These are phyloP conservation scores for Neuroscelio doddi DNA, from an alignment of 2,888 invertebrate genomes.

Conservation along the genomic window DNA sequence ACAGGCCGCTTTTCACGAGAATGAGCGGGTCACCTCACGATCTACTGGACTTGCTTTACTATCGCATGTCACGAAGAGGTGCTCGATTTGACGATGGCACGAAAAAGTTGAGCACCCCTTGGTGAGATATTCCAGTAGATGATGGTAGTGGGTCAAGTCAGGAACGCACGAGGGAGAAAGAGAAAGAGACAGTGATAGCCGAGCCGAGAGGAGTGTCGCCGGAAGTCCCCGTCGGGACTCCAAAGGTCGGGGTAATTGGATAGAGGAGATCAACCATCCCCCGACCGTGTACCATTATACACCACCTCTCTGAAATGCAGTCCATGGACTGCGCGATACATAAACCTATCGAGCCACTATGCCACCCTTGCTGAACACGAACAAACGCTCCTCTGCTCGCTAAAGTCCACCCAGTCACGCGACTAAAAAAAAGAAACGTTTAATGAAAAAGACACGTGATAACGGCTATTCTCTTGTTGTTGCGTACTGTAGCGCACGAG, in stretches of 20 bases:
- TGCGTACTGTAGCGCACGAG: too few relatives aligned
- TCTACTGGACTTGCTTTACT: slow-evolving; percentile 45
- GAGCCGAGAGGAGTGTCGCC: slow-evolving; percentile 59
- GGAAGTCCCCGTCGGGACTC: slow-evolving; percentile 56
- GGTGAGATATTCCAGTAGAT: slow-evolving; percentile 55
- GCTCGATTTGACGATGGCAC: slow-evolving; percentile 26
- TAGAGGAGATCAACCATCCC: slow-evolving; percentile 60
- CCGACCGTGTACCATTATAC: slow-evolving; percentile 5
- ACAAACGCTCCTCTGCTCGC: slow-evolving; percentile 22
- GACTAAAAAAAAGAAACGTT: slow-evolving; percentile 17
- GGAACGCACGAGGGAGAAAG: slow-evolving; percentile 22
- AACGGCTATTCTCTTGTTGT: neutral
- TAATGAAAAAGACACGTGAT: neutral
- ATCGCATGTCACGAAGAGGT: slow-evolving; percentile 53
- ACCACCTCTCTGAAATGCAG: slow-evolving; percentile 23
- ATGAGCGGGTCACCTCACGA: slow-evolving; percentile 20
- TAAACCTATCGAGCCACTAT: slow-evolving; percentile 50
- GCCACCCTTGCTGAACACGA: slow-evolving; percentile 13
- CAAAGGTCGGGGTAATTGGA: slow-evolving; percentile 68
- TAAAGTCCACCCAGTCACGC: slow-evolving; percentile 40
- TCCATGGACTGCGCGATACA: slow-evolving; percentile 43
- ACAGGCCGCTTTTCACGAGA: slow-evolving; percentile 30
- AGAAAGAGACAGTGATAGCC: slow-evolving; percentile 28
- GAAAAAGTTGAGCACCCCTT: slow-evolving; percentile 57
- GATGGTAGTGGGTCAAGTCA: slow-evolving; percentile 61